phyloP scores from a whole-genome alignment of 2,797 vertebrate genomes.

The Brotula barbata region DNA sequence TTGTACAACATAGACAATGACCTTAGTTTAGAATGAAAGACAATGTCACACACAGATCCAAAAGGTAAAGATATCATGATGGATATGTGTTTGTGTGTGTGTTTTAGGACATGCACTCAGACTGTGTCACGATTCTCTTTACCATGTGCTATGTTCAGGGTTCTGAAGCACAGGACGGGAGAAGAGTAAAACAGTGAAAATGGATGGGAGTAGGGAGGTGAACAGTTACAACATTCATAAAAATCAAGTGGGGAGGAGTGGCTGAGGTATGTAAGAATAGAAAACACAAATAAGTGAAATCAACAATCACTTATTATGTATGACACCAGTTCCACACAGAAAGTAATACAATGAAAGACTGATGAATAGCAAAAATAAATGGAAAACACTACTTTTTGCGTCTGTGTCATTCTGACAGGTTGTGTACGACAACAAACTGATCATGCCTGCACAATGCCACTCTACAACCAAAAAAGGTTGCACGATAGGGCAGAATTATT shows the following conservation, averaged over 20 bases:
- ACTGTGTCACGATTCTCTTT: conserved; percentile 25
- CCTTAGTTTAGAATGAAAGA: conserved; percentile 25
- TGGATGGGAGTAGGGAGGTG: conserved; percentile 23
- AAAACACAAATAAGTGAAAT: too few species aligned
- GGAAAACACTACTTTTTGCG: too few species aligned
- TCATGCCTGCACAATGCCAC: too few species aligned
- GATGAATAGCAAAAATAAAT: too few species aligned
- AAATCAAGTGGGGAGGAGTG: conserved; percentile 32
- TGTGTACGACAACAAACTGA: too few species aligned
- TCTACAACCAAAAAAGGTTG: too few species aligned
- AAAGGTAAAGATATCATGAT: conserved; percentile 20
- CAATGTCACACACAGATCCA: conserved; percentile 22
- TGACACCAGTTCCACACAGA: too few species aligned
- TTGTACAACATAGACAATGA: conserved; percentile 38
- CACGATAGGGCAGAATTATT: too few species aligned
- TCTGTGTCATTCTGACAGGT: too few species aligned
- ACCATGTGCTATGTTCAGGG: conserved; percentile 54
- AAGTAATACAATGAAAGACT: too few species aligned
- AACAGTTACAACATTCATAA: conserved; percentile 28
- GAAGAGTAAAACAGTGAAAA: conserved; percentile 26
- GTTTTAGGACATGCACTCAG: conserved; percentile 20
- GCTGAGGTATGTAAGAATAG: conserved; percentile 10
- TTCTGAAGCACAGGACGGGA: conserved; percentile 45
- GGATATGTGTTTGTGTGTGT: conserved; percentile 16
- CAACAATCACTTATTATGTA: too few species aligned